These are phyloP conservation scores for Hymenochirus boettgeri DNA, from an alignment of 2,113 vertebrate species.

Conservation along the genomic window DNA sequence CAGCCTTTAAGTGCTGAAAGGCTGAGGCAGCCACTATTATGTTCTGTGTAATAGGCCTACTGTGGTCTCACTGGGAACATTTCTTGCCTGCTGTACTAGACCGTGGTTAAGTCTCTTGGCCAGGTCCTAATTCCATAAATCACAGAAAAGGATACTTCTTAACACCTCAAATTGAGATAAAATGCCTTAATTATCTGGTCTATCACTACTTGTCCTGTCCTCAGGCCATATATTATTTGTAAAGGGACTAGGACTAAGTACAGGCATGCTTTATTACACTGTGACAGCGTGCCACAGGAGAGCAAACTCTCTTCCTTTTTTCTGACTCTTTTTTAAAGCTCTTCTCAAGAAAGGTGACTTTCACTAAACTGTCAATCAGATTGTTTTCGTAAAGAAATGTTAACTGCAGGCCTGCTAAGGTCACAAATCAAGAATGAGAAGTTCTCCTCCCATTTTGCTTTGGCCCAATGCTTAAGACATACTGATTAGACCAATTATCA, in stretches of 20 bases:
- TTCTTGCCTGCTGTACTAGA: conserved; percentile 42
- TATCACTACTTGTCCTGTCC: conserved; percentile 63
- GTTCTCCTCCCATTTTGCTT: conserved; percentile 41
- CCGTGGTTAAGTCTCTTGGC: conserved; percentile 31
- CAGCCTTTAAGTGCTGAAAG: conserved; percentile 52
- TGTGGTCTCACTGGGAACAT: conserved; percentile 48
- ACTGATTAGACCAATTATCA: conserved; percentile 26
- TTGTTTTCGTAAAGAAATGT: conserved; percentile 11
- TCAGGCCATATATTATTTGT: conserved; percentile 51
- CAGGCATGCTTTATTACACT: conserved; percentile 54
- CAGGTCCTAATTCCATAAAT: conserved; percentile 60
- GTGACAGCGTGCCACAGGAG: conserved; percentile 43
- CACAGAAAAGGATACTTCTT: conserved; percentile 70
- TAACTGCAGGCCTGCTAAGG: conserved; percentile 38
- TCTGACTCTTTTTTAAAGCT: neutral
- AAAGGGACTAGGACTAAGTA: conserved; percentile 52
- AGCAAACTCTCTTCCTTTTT: conserved; percentile 12
- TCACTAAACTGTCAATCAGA: conserved; percentile 40
- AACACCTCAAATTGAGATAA: conserved; percentile 81
- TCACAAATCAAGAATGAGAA: conserved; percentile 41
- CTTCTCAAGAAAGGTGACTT: conserved; percentile 14
- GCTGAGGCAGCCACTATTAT: conserved; percentile 22
- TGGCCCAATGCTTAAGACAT: conserved; percentile 33
- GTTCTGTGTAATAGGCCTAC: conserved; percentile 34
- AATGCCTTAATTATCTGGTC: conserved; percentile 67